Base-by-base conservation (phyloP, 2,888 invertebrate genomes). In the Drosophila putrida region DNA sequence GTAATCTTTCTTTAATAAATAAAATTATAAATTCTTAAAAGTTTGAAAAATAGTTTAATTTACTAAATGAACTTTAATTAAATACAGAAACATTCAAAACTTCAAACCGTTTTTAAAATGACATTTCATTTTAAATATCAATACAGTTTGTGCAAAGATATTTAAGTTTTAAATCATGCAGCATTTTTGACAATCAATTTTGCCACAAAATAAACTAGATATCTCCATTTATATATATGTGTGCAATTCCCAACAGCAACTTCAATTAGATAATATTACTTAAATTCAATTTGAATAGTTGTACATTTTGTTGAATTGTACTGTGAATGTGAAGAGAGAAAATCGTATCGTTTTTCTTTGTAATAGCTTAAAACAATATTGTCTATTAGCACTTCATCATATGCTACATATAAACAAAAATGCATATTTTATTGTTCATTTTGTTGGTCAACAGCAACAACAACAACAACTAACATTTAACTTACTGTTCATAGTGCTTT, bases 361-460 rank as follows among this genome's bases (percentile, higher is more conserved):
- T 47, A 50, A 59, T 35, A 41, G 72, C 15, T 31, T 31, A 46
- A 61, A 46, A 59, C 36, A 36, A 64, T 54, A 61, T 60, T 51
- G 71, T 11, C 79, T 53, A 70, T 75, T 75, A 79, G 59, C 75
- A 75, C 75, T 69, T 78, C 69, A 78, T 70, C 58, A 64, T 38
- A 64, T 38, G 63, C 51, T 51, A n/a, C n/a, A n/a, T n/a, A 70
- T 60, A 75, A 64, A 63, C 51, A 57, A 78, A 47, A 35, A 36
- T 41, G 41, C 39, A 59, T 39, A 64, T 54, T 65, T 47, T 33
- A 36, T 39, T 49, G 53, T 68, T 28, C 35, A 43, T 25, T 61
- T 46, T 46, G 44, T 31, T 62, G 44, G 36, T 33, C 55, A 57
- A 36, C 44, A 55, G 27, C 41, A 39, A 6, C 13, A 46, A 28